Evolutionary conservation across 2,113 vertebrate genomes (phyloP).

Genomic region (Eclectus roratus): DNA sequence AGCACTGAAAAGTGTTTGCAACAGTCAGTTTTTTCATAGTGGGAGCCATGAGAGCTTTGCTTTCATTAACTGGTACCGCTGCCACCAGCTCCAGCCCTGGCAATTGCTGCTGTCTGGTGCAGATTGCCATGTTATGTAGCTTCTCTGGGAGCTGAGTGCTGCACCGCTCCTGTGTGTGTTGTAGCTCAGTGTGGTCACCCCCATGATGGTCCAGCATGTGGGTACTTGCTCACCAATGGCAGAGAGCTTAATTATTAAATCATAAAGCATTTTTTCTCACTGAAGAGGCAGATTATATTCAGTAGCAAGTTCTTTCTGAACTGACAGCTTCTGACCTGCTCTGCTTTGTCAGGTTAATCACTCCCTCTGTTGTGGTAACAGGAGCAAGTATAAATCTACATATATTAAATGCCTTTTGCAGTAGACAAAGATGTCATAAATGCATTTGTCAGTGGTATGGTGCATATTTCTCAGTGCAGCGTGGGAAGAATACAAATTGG

Average conservation of each 20-base stretch:
- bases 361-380: not conserved
- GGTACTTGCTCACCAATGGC: not conserved
- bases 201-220: not conserved
- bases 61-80: not conserved
- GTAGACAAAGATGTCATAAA: not conserved
- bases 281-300: not conserved
- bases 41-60: not conserved
- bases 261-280: not conserved
- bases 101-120: not conserved
- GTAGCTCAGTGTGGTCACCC: not conserved
- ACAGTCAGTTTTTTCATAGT: not conserved
- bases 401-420: not conserved
- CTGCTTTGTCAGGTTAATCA: not conserved
- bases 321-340: not conserved
- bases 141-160: not conserved
- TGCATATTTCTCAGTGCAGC: not conserved
- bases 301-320: not conserved
- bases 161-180: not conserved
- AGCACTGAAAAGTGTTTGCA: not conserved
- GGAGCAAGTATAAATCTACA: not conserved
- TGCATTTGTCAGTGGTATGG: not conserved
- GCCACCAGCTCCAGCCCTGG: not conserved
- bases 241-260: not conserved
- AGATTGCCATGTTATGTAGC: not conserved
- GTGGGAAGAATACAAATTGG: not conserved